phyloP scores from a whole-genome alignment of 1,140 invertebrate species.

The Plectrocnemia conspersa region DNA sequence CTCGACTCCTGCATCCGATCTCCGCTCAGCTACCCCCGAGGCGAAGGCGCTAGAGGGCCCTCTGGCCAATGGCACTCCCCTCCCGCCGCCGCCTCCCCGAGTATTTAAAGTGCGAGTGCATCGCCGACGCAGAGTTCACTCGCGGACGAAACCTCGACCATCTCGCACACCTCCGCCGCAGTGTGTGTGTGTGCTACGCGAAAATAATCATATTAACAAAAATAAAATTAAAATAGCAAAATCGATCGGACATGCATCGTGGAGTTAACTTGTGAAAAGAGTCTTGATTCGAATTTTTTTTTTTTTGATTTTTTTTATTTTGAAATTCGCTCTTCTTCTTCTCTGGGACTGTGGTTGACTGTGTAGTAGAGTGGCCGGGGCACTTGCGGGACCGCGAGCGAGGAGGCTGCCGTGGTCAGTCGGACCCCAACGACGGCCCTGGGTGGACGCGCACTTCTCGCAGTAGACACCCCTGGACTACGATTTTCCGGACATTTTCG shows the following conservation, averaged over 20 bases:
- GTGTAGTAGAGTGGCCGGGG: constrained; percentile 15
- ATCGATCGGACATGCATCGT: neutral
- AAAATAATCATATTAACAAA: constrained; percentile 6
- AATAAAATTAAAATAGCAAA: neutral
- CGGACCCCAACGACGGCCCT: constrained; percentile 21
- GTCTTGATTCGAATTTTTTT: neutral
- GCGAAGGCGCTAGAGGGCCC: constrained; percentile 24
- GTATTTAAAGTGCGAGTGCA: constrained; percentile 34
- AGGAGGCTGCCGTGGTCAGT: constrained; percentile 26
- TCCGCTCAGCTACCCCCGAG: constrained; percentile 19
- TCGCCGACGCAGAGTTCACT: constrained; percentile 32
- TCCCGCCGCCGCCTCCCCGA: constrained; percentile 22
- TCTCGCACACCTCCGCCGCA: constrained; percentile 18
- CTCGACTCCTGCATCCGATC: neutral
- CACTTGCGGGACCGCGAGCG: neutral
- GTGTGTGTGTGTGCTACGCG: constrained; percentile 7
- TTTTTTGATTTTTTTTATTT: constrained; percentile 8
- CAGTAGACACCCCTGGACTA: neutral
- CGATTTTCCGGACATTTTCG: constrained; percentile 27
- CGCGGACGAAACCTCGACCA: constrained; percentile 33
- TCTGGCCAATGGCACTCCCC: constrained; percentile 16
- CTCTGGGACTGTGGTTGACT: constrained; percentile 15
- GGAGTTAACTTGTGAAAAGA: neutral
- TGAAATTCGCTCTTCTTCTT: constrained; percentile 1
- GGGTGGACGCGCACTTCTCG: constrained; percentile 22